Evolutionary conservation across 35 echinoderm and acorn worm genomes (phyloP), one percentile per base, ranked within the genome.

Genomic region (Holothuria glaberrima): DNA sequence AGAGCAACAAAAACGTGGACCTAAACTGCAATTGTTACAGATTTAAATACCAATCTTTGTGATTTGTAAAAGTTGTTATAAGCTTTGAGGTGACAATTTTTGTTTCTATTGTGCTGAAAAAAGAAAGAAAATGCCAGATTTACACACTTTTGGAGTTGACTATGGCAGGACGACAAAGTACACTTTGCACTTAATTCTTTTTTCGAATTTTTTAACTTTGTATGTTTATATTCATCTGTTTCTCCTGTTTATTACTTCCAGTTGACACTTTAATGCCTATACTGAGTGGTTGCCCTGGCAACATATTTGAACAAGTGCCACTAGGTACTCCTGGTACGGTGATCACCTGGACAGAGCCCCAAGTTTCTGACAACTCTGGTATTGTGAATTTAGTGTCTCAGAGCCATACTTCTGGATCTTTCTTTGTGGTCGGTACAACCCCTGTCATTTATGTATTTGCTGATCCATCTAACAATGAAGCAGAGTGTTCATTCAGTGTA

Each of bases 281-380:
- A 24, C 52, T 84, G 3, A 36, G 26, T 33, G 58, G 54, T 30
- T 61, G 58, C 34, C 80, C 59, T 33, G 80, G 18, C 4, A 56
- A 84, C 30, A 59, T 61, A 21, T 14, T 56, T 28, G 12, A 61
- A 61, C 30, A 48, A 27, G 32, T 64, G 14, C 52, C 58, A 0
- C 59, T 84, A 3, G 80, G 59, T 6, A 31, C 59, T 35, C 1
- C 52, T 36, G 59, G 54, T 10, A 61, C 27, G 18, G 14, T 84
- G 2, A 46, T 64, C 13, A 84, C 80, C 27, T 84, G 80, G 80
- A 19, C 28, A 19, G 80, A 84, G 30, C 80, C 80, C 13, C 54
- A 84, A 62, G 80, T 84, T 19, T 84, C 69, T 2, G 94, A 95
- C 66, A 95, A 90, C 81, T 95, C 94, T 24, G 94, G 94, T n/a